Conservation (phyloP, 2,888 invertebrate genomes). For the Dasypogon diadema region DNA sequence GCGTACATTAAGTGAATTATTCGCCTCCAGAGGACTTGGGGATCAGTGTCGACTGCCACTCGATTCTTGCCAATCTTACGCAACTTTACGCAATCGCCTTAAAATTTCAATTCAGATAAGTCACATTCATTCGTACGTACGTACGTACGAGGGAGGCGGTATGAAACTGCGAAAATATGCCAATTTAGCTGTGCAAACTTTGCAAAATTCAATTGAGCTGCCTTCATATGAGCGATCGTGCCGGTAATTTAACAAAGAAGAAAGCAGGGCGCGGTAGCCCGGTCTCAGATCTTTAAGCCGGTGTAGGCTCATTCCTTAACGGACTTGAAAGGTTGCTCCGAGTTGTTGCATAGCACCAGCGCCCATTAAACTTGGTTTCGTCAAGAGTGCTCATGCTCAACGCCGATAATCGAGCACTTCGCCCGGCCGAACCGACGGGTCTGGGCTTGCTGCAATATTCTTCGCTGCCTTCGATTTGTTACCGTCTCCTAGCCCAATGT, state of each 20-base stretch:
- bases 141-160: conserved; percentile 8
- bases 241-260: conserved; percentile 35
- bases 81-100: conserved; percentile 48
- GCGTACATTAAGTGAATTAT: conserved; percentile 42
- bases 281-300: conserved; percentile 10
- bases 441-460: conserved; percentile 15
- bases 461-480: background rate
- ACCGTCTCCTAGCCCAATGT: conserved; percentile 28
- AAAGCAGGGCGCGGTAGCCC: conserved; percentile 37
- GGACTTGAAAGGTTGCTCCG: conserved; percentile 8
- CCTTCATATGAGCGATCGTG: conserved; percentile 7
- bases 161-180: conserved; percentile 37
- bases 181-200: conserved; percentile 29
- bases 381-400: conserved; percentile 11
- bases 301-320: conserved; percentile 16
- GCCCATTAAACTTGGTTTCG: conserved; percentile 33
- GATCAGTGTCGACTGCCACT: conserved; percentile 6
- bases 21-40: conserved; percentile 15
- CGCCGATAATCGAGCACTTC: conserved; percentile 6
- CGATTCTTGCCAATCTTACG: conserved; percentile 19
- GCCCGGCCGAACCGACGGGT: background rate
- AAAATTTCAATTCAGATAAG: conserved; percentile 47
- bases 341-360: background rate
- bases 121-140: conserved; percentile 25
- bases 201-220: conserved; percentile 6